A percentile compares a stretch with the other conserved stretches of the same genome.
phyloP scores from a whole-genome alignment of 2,797 vertebrate species.

The Cirrhinus molitorella region DNA sequence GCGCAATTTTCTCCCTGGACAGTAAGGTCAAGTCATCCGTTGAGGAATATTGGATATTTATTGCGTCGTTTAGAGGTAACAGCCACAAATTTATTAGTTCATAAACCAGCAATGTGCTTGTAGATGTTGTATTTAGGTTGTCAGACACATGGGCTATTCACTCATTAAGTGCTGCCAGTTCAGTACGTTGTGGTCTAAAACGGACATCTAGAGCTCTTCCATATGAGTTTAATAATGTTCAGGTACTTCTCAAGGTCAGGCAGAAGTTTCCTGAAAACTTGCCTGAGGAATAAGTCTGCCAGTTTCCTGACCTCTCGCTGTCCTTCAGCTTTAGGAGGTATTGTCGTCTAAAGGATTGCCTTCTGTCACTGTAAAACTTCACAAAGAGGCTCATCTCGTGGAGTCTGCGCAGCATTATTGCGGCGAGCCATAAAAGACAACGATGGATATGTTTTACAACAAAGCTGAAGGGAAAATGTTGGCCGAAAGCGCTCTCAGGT shows the following conservation, averaged over 20 bases:
- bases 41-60: constrained; percentile 77
- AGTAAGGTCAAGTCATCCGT: constrained; percentile 72
- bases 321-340: constrained; percentile 47
- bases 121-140: constrained; percentile 70
- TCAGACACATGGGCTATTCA: constrained; percentile 69
- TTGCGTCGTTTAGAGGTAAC: constrained; percentile 74
- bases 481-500: constrained; percentile 35
- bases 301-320: constrained; percentile 25
- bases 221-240: not conserved
- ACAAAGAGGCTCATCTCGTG: constrained; percentile 26
- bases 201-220: not conserved
- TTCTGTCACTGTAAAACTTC: constrained; percentile 31
- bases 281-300: constrained; percentile 3
- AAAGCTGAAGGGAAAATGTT: constrained; percentile 35
- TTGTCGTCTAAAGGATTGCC: constrained; percentile 38
- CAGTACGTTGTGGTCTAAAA: constrained; percentile 22
- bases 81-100: constrained; percentile 75
- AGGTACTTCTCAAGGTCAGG: constrained; percentile 21
- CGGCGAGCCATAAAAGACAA: constrained; percentile 21
- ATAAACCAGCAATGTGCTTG: constrained; percentile 71
- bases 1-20: constrained; percentile 58
- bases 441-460: constrained; percentile 45
- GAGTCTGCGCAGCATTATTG: constrained; percentile 22
- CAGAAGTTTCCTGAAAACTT: constrained; percentile 27
- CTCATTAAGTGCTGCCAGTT: constrained; percentile 67